phyloP scores from a whole-genome alignment of 2,888 invertebrate genomes.

The Drosophila testacea region DNA sequence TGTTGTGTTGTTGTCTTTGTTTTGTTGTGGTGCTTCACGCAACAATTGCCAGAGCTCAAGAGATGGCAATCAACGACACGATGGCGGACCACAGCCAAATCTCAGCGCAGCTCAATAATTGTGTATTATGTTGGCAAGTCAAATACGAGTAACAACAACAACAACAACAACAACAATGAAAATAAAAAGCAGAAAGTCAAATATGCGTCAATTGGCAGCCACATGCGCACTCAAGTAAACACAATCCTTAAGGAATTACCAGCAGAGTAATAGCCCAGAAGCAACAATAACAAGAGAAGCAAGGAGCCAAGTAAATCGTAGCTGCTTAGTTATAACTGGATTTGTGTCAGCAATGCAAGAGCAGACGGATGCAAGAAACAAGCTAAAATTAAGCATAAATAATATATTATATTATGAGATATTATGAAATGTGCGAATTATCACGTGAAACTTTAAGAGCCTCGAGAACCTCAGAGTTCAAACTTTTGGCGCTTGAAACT shows the following conservation, averaged over 20 bases:
- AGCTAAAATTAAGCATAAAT: constrained; percentile 57
- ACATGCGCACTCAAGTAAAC: constrained; percentile 79
- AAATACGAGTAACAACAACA: constrained; percentile 3
- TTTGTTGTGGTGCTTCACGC: constrained; percentile 51
- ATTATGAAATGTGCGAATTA: constrained; percentile 58
- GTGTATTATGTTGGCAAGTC: constrained; percentile 51
- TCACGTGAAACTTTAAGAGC: constrained; percentile 50
- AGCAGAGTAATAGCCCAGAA: constrained; percentile 63
- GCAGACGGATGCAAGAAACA: constrained; percentile 22
- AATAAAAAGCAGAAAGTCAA: constrained; percentile 66
- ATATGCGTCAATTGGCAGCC: constrained; percentile 80
- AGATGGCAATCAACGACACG: constrained; percentile 65
- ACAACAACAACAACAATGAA: neutral
- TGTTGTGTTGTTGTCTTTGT: constrained; percentile 3
- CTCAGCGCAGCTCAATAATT: constrained; percentile 72
- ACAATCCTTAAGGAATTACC: constrained; percentile 79
- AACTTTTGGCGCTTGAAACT: constrained; percentile 55
- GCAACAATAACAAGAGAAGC: constrained; percentile 17
- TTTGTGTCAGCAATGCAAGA: constrained; percentile 36
- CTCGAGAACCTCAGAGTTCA: constrained; percentile 11
- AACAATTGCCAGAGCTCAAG: constrained; percentile 64
- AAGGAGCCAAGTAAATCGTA: constrained; percentile 41
- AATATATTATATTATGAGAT: constrained; percentile 39
- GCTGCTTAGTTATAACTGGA: constrained; percentile 70
- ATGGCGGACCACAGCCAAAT: constrained; percentile 43